These are phyloP conservation scores for Bucco capensis DNA, from an alignment of 2,113 vertebrate species.

Conservation along the genomic window DNA sequence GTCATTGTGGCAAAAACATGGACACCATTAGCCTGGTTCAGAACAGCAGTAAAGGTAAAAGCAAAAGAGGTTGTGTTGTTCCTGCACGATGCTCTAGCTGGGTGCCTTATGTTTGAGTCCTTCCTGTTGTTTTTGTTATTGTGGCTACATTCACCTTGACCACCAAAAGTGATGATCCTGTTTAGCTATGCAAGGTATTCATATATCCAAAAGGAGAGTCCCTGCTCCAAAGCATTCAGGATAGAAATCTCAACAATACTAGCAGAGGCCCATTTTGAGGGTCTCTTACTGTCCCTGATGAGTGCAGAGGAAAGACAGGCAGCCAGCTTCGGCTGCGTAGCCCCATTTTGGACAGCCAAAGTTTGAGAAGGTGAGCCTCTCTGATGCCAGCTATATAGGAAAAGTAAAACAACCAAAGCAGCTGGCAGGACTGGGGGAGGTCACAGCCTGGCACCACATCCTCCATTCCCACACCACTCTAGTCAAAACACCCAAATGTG, in stretches of 20 bases:
- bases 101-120: not conserved
- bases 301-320: no score
- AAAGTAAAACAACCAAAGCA: not conserved
- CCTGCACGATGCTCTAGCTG: not conserved
- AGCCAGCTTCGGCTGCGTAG: not conserved
- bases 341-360: not conserved
- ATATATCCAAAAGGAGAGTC: rapidly evolving
- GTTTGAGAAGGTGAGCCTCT: not conserved
- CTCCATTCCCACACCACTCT: no score
- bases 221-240: not conserved
- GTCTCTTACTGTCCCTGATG: no score
- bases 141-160: not conserved
- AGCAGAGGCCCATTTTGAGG: rapidly evolving
- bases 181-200: not conserved
- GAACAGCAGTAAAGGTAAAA: slow-evolving; percentile 1
- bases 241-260: not conserved
- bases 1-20: slow-evolving; percentile 54
- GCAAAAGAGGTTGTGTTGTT: not conserved
- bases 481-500: rapidly evolving
- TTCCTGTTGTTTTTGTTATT: not conserved
- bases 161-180: not conserved
- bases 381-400: not conserved
- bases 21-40: slow-evolving; percentile 24
- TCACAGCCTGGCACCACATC: not conserved
- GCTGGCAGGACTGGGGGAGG: not conserved